Evolutionary conservation across 1,140 invertebrate genomes (phyloP), one percentile per base, ranked within the genome.

Genomic region (Drosophila pectinifera): DNA sequence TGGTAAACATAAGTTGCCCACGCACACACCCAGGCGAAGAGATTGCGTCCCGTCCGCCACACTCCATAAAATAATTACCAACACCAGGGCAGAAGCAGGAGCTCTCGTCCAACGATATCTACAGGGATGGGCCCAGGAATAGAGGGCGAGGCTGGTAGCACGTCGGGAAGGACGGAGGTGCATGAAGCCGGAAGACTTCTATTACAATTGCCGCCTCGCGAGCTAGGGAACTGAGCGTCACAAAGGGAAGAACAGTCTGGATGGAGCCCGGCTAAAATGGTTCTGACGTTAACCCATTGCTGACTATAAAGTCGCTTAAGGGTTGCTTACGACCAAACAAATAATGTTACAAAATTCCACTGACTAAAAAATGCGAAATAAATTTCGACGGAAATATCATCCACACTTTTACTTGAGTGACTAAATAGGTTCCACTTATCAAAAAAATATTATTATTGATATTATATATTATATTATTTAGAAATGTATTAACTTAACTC

Each of bases 1-100:
- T 86, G 83, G 83, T 86, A 86, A 86, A 86, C 83, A 86, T 88
- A 88, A 86, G 83, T 83, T 83, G 62, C 62, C 62, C 79, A 88
- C 84, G 62, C 82, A 86, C 58, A 80, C 57, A 77, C 5, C 42
- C 26, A 14, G 31, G 20, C 53, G 16, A 58, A 62, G 43, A 56
- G 54, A 65, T 53, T 55, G 49, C 61, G 45, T 36, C 34, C 54
- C 45, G 57, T 68, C 61, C 63, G 70, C 75, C 73, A 63, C 58
- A 88, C 67, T 83, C 75, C 72, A 86, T 88, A 86, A 86, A 88
- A 86, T 86, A 86, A 86, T 86, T 86, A 88, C 83, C 78, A 88
- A 72, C 83, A 86, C 82, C 78, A 78, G 43, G 39, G 43, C 53
- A 61, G 45, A 22, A n/a, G 39, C 43, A 55, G 57, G 69, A 57